Percentiles rank a stretch among this genome's conserved stretches.
Evolutionary conservation across 2,888 invertebrate species (phyloP).

Genomic region (Tortricodes alternella): DNA sequence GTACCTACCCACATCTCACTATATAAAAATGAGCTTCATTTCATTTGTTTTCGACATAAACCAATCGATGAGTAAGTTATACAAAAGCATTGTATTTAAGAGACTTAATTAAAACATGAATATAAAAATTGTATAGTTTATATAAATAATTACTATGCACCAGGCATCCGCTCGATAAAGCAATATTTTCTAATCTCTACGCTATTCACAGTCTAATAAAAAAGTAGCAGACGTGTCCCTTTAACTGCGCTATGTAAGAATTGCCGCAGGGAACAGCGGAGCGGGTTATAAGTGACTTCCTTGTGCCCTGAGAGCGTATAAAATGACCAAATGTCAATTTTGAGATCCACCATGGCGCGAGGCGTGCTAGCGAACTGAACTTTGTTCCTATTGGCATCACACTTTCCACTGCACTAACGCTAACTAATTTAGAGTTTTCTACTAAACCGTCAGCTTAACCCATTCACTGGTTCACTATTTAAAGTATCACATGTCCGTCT

Average conservation of each 20-base stretch:
- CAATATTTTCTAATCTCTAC: constrained; percentile 43
- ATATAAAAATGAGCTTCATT: constrained; percentile 58
- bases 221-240: constrained; percentile 59
- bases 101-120: constrained; percentile 57
- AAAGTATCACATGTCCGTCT: constrained; percentile 77
- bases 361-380: constrained; percentile 59
- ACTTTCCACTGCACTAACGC: constrained; percentile 66
- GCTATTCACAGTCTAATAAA: constrained; percentile 67
- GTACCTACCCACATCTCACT: constrained; percentile 53
- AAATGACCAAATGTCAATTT: constrained; percentile 47
- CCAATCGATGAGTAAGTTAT: constrained; percentile 32
- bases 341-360: constrained; percentile 65
- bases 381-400: constrained; percentile 61
- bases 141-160: constrained; percentile 71
- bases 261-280: constrained; percentile 50
- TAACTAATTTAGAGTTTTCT: constrained; percentile 63
- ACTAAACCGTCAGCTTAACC: constrained; percentile 63
- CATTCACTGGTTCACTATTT: constrained; percentile 74
- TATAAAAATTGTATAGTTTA: constrained; percentile 65
- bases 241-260: constrained; percentile 57
- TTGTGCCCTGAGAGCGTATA: constrained; percentile 24
- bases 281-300: constrained; percentile 30
- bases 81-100: constrained; percentile 36
- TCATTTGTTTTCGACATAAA: constrained; percentile 44
- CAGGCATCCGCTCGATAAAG: constrained; percentile 61